Conservation (phyloP, 2,797 vertebrate species). For the Hybognathus amarus region DNA sequence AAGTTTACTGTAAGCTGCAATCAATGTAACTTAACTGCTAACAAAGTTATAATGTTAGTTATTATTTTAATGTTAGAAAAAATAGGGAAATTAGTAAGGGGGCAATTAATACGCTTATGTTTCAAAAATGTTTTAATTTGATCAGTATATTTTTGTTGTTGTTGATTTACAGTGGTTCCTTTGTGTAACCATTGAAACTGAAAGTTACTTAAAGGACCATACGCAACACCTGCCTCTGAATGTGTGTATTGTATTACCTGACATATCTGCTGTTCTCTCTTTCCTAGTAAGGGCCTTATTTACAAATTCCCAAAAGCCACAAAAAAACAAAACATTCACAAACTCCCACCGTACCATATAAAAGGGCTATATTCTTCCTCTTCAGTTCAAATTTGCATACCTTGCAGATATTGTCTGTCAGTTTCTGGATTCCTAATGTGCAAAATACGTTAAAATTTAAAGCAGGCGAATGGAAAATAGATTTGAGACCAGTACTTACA, state of each 20-base stretch:
- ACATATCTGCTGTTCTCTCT: conserved; percentile 18
- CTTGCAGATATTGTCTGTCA: conserved; percentile 37
- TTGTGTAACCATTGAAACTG: conserved; percentile 4
- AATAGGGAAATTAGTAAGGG: not conserved
- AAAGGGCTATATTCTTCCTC: conserved; percentile 36
- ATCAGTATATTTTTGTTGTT: not conserved
- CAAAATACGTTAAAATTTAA: conserved; percentile 46
- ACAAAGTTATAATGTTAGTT: not conserved
- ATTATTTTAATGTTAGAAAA: not conserved
- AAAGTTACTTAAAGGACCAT: not conserved
- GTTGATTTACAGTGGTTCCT: not conserved
- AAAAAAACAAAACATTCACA: conserved; percentile 21
- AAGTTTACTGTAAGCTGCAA: not conserved
- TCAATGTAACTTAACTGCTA: not conserved
- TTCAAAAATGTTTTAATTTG: conserved; percentile 11
- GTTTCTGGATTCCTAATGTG: conserved; percentile 35
- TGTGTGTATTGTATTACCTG: conserved; percentile 27
- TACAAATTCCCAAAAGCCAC: conserved; percentile 38
- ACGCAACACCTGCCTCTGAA: conserved; percentile 16
- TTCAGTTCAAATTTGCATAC: conserved; percentile 38
- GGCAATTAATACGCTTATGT: not conserved
- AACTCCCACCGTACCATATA: not conserved
- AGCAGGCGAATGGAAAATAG: conserved; percentile 38
- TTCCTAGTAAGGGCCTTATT: conserved; percentile 17
- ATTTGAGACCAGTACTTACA: conserved; percentile 47